These are phyloP conservation scores for Lethrus apterus DNA, from an alignment of 1,140 invertebrate genomes.

Conservation along the genomic window DNA sequence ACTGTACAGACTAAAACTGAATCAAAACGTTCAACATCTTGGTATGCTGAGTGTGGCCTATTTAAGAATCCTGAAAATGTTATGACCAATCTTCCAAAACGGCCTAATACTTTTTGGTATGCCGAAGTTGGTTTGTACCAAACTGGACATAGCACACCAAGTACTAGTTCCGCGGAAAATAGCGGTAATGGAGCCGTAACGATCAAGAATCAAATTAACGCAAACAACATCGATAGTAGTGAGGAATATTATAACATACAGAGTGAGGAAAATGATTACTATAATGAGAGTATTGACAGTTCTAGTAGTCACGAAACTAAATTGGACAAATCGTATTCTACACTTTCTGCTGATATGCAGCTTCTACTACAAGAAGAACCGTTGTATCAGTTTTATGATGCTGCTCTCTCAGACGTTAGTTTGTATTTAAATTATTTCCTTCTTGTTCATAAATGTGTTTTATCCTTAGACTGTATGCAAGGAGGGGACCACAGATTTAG, in stretches of 20 bases:
- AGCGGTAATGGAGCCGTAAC: slow-evolving; percentile 28
- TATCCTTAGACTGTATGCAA: slow-evolving; percentile 50
- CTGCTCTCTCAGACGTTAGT: slow-evolving; percentile 62
- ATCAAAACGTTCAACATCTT: slow-evolving; percentile 37
- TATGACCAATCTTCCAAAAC: slow-evolving; percentile 16
- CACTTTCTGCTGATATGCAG: slow-evolving; percentile 27
- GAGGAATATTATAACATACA: slow-evolving; percentile 33
- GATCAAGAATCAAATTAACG: slow-evolving; percentile 4
- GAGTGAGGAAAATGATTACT: slow-evolving; percentile 27
- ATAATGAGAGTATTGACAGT: slow-evolving; percentile 31
- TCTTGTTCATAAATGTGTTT: slow-evolving; percentile 17
- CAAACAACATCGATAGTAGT: slow-evolving; percentile 11
- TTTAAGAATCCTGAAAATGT: slow-evolving; percentile 37
- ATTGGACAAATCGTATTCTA: slow-evolving; percentile 28
- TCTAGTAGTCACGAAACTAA: slow-evolving; percentile 31
- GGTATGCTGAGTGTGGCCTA: slow-evolving; percentile 48
- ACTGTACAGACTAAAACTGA: too few species aligned
- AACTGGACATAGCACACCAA: slow-evolving; percentile 43
- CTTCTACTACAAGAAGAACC: slow-evolving; percentile 60
- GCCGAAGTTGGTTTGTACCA: slow-evolving; percentile 56
- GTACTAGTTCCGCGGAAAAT: slow-evolving; percentile 33
- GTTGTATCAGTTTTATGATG: slow-evolving; percentile 85
- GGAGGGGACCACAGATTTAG: slow-evolving; percentile 55
- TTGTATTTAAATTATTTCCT: background rate
- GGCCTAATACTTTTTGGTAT: slow-evolving; percentile 48